A percentile compares a stretch with the other conserved stretches of the same genome.
Evolutionary conservation across 2,888 invertebrate species (phyloP).

Genomic region (Cryptocephalus primarius): DNA sequence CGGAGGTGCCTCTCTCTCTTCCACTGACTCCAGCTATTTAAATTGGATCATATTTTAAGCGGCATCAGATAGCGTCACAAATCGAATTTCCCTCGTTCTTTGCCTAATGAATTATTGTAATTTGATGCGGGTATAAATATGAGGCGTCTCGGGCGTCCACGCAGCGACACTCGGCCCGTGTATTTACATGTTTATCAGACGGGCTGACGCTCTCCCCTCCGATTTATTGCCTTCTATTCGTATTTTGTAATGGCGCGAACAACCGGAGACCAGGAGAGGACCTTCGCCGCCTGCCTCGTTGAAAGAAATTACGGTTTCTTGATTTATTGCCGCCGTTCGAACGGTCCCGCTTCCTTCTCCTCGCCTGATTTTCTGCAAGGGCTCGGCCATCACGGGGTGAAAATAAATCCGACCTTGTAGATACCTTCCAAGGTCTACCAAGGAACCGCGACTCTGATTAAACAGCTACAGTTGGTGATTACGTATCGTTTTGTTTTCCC

Average conservation of each 20-base stretch:
- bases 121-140: constrained; percentile 28
- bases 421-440: too few relatives aligned
- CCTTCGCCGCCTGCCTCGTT: too few relatives aligned
- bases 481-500: too few relatives aligned
- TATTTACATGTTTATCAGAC: constrained; percentile 35
- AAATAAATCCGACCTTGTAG: too few relatives aligned
- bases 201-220: constrained; percentile 22
- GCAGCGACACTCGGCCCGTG: constrained; percentile 9
- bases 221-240: constrained; percentile 24
- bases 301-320: too few relatives aligned
- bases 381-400: too few relatives aligned
- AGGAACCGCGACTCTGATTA: too few relatives aligned
- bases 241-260: constrained; percentile 25
- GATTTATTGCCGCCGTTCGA: too few relatives aligned
- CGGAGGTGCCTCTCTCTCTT: too few relatives aligned
- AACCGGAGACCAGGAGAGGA: constrained; percentile 24
- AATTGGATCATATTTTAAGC: constrained; percentile 12
- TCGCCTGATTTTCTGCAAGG: too few relatives aligned
- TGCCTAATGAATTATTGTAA: constrained; percentile 33
- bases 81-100: constrained; percentile 25
- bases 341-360: too few relatives aligned
- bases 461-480: too few relatives aligned
- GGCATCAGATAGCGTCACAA: constrained; percentile 25
- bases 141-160: constrained; percentile 3
- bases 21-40: constrained; percentile 2